Base-by-base conservation (phyloP, 2,113 vertebrate genomes). In the Tamias sibiricus region DNA sequence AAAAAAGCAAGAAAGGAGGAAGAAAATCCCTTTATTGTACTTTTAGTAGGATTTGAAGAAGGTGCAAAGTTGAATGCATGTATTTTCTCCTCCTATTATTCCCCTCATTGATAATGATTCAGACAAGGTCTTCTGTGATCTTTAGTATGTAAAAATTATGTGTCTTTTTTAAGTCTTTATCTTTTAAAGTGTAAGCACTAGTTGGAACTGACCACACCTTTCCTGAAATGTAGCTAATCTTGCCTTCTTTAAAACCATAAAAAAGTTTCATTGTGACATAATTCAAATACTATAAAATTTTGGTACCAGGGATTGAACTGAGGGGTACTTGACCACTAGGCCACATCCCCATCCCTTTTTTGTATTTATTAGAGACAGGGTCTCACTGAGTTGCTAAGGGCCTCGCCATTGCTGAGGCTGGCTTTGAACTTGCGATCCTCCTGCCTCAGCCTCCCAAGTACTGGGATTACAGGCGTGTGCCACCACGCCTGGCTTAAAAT, bases 201-300 rank as follows among this genome's bases (percentile, higher is more conserved):
- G 88, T 94, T 37, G 72, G 57, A 87, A 71, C 71, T 81, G 89
- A 94, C 24, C 47, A 87, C 12, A 94, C 47, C 42, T 87, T 95
- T 96, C 69, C 83, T 95, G 64, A 92, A 90, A 52, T 79, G 10
- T 37, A 75, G 87, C 62, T 96, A 92, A 88, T 88, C 42, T 95
- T 96, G 28, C 44, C 40, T 95, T 90, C 75, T 71, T 95, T 89
- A 86, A 75, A 94, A 89, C 49, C 28, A 89, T 64, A 17, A 22
- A 68, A 59, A 26, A 28, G 16, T 24, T 86, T 74, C 44, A 59
- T 57, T 75, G 49, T 91, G 75, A 92, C 82, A 49, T 71, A 84
- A 75, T 49, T 95, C 6, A 69, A 24, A 44, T 62, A 52, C 32
- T 75, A n/a, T 84, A 77, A 76, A n/a, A n/a, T n/a, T n/a, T n/a